These are phyloP conservation scores for Tarsius wallacei DNA, from an alignment of 2,797 vertebrate species.

Conservation along the genomic window DNA sequence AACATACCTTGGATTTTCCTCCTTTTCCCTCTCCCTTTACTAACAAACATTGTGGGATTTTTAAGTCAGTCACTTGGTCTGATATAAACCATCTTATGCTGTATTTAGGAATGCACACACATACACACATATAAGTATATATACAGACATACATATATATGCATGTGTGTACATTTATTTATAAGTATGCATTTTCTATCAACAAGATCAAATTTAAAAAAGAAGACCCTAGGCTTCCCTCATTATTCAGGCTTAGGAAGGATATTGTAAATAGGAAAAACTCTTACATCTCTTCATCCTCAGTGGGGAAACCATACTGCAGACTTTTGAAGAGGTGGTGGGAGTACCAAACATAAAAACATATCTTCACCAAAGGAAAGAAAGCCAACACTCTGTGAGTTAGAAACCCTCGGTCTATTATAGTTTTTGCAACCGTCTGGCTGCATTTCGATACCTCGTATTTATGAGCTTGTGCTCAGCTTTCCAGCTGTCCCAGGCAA, in stretches of 20 bases:
- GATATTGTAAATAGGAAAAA: constrained; percentile 23
- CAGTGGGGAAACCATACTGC: neutral
- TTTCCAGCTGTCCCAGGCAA: constrained; percentile 72
- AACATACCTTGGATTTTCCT: neutral
- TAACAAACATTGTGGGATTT: neutral
- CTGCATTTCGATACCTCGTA: constrained; percentile 66
- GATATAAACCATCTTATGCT: neutral
- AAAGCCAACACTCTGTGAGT: constrained; percentile 67
- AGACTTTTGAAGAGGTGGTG: constrained; percentile 40
- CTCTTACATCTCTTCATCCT: constrained; percentile 35
- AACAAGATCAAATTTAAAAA: neutral
- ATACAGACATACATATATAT: neutral
- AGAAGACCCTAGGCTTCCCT: neutral
- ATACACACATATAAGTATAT: too few species aligned
- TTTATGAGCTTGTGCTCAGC: constrained; percentile 70
- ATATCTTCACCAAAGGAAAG: constrained; percentile 55
- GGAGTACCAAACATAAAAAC: constrained; percentile 60
- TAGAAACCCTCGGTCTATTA: constrained; percentile 54
- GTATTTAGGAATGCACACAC: neutral
- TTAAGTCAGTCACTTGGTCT: neutral
- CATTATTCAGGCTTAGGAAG: neutral
- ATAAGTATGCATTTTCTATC: neutral
- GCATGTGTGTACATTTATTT: neutral
- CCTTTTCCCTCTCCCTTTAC: neutral
- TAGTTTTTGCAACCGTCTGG: constrained; percentile 65